A percentile compares a stretch with the other conserved stretches of the same genome.
These are phyloP conservation scores for Cardiocondyla obscurior DNA, from an alignment of 1,140 invertebrate species.

Conservation along the genomic window DNA sequence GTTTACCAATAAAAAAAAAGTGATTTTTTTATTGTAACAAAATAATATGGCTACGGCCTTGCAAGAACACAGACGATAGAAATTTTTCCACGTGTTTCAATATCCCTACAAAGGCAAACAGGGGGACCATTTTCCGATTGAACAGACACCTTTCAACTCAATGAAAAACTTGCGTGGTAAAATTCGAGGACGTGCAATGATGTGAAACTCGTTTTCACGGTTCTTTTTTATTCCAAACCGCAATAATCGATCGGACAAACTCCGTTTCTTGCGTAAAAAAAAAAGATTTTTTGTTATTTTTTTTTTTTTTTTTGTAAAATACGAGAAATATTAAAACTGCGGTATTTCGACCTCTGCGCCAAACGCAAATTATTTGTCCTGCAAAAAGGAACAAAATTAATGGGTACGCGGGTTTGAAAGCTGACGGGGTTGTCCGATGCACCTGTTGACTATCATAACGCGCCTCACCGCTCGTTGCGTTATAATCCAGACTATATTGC, in stretches of 20 bases:
- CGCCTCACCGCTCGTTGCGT: background rate
- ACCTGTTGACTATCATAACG: slow-evolving; percentile 35
- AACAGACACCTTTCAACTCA: slow-evolving; percentile 20
- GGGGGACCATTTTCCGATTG: slow-evolving; percentile 33
- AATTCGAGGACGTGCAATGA: slow-evolving; percentile 34
- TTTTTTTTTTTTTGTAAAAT: background rate
- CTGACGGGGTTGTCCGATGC: background rate
- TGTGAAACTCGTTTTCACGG: background rate
- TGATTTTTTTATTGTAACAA: background rate
- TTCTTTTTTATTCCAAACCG: slow-evolving; percentile 36
- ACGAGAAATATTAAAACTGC: background rate
- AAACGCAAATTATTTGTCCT: background rate
- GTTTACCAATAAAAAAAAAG: background rate
- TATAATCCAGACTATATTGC: slow-evolving; percentile 3
- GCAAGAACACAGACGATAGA: slow-evolving; percentile 7
- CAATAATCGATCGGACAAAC: background rate
- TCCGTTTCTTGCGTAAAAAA: background rate
- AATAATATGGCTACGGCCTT: background rate
- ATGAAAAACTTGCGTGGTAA: slow-evolving; percentile 41
- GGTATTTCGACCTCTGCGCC: background rate
- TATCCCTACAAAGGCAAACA: slow-evolving; percentile 13
- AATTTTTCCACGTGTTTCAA: slow-evolving; percentile 10
- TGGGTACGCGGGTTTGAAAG: background rate
- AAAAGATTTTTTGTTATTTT: too few species aligned
- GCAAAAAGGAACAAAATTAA: background rate